phyloP scores from a whole-genome alignment of 2,797 vertebrate genomes.

The Dendrocincla fuliginosa region DNA sequence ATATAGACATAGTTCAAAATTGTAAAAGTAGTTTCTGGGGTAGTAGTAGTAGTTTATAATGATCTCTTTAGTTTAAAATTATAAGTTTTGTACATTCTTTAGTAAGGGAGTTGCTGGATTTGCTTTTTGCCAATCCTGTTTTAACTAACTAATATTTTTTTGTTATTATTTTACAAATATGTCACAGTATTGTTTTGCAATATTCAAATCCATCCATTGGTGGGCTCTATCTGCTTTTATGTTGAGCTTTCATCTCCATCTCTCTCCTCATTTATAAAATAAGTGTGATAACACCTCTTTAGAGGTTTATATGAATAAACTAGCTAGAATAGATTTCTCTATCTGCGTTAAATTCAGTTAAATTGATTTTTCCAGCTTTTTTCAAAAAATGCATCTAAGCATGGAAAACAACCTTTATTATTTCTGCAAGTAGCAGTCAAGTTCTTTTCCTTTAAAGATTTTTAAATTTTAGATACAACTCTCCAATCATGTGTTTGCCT shows the following conservation, averaged over 20 bases:
- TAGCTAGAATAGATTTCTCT: neutral
- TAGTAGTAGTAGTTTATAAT: too few relatives aligned
- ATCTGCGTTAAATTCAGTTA: neutral
- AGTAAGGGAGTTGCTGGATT: neutral
- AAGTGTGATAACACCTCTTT: neutral
- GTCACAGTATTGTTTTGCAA: neutral
- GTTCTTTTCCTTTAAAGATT: neutral
- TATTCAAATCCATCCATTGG: neutral
- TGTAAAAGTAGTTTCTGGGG: neutral
- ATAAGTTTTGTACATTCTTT: neutral
- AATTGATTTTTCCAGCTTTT: neutral
- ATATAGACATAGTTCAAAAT: neutral
- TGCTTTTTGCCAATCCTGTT: neutral
- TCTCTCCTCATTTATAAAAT: neutral
- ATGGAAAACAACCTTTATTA: neutral
- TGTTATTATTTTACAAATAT: neutral
- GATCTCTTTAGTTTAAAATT: neutral
- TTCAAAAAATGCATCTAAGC: neutral
- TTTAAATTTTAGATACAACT: neutral
- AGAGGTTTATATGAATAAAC: neutral
- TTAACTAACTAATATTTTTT: neutral
- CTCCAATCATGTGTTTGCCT: accelerated
- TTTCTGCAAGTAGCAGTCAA: neutral
- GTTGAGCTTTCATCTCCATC: neutral
- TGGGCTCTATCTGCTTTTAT: neutral